Base-by-base conservation (phyloP, 2,113 vertebrate genomes). In the Ctenomys sociabilis region DNA sequence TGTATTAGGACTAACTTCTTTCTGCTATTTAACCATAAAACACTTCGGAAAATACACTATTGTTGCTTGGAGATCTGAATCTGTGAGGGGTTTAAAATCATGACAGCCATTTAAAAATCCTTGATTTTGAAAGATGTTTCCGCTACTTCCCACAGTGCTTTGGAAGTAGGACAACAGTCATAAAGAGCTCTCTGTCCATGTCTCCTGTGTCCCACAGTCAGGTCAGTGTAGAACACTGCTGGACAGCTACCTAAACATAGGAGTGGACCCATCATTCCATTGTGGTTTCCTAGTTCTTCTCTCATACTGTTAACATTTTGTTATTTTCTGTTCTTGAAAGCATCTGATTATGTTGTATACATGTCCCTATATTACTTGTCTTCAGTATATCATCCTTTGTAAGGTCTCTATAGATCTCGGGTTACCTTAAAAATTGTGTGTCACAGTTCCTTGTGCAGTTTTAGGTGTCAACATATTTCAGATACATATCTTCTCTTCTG, bases 71-170 rank as follows among this genome's bases (percentile, higher is more conserved):
- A 61, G 4, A 84, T 5, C 9, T 32, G 52, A 37, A 70, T 4
- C 3, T 17, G 3, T 45, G n/a, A 59, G 3, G 1, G 30, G 0
- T 24, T 16, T 66, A n/a, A 66, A 45, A 40, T 52, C 64, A 54
- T 64, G 30, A 26, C 9, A 70, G 26, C 1, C 6, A 91, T 52
- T 66, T 35, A 66, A 92, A 78, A 80, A 21, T 78, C 7, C 16
- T 57, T 85, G 10, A 66, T 12, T 66, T 66, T 35, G 3, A 72
- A 45, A 17, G 7, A 6, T 30, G 2, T 16, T 30, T 30, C 63
- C 30, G 1, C 26, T 49, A 26, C 19, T 84, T 43, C 28, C 4
- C 30, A 84, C 9, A 66, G 64, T 66, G 64, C 14, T 66, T 30
- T 66, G 64, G 64, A 32, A 35, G 30, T 35, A 35, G 12, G 13